phyloP scores from a whole-genome alignment of 2,888 invertebrate species.

The Pyrochroa serraticornis region DNA sequence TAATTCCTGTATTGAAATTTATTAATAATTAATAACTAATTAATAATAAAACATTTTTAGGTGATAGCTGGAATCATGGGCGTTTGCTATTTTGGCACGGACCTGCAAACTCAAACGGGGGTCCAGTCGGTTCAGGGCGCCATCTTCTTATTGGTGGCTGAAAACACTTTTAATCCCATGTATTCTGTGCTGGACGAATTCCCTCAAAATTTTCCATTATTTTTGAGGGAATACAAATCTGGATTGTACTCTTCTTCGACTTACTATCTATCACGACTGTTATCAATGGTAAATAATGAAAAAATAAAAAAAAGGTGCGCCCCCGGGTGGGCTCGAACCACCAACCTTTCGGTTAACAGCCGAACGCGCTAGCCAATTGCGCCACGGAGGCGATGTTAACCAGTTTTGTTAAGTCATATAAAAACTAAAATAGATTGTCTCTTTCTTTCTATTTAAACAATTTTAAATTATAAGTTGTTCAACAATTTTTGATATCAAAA shows the following conservation, averaged over 20 bases:
- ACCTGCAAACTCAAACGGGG: conserved; percentile 75
- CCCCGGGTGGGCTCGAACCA: conserved; percentile 98
- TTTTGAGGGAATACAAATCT: conserved; percentile 80
- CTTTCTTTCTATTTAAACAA: background rate
- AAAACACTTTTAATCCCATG: conserved; percentile 91
- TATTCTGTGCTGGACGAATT: conserved; percentile 87
- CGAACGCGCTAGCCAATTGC: conserved; percentile 98
- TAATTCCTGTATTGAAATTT: background rate
- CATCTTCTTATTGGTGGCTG: conserved; percentile 84
- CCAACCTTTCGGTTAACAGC: conserved; percentile 99
- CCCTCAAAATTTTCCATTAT: conserved; percentile 79
- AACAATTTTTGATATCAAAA: too few relatives aligned
- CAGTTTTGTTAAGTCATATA: background rate
- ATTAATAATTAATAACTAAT: background rate
- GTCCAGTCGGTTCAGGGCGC: conserved; percentile 89
- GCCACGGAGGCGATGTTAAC: conserved; percentile 75
- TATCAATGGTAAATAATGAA: conserved; percentile 72
- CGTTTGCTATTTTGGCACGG: conserved; percentile 80
- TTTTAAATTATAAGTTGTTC: too few relatives aligned
- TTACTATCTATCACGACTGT: conserved; percentile 81
- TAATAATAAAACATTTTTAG: conserved; percentile 51
- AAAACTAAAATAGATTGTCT: too few relatives aligned
- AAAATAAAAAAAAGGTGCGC: conserved; percentile 63
- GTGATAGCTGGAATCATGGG: conserved; percentile 80
- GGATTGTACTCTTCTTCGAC: conserved; percentile 80